phyloP scores from a whole-genome alignment of 2,888 invertebrate species.

The Steinernema hermaphroditum region DNA sequence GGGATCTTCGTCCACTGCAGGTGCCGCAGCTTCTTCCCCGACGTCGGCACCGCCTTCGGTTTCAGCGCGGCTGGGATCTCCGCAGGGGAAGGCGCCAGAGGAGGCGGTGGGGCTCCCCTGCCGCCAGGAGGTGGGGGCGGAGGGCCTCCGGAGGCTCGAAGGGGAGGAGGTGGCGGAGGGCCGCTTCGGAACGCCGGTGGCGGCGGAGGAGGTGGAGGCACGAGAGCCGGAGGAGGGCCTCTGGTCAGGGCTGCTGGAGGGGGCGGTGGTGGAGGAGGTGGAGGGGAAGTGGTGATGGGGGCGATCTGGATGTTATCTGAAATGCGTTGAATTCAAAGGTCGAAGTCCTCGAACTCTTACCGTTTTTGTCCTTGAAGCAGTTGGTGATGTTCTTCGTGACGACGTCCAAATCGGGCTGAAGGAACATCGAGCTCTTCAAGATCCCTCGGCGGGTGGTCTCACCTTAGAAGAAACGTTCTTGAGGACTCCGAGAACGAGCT shows the following conservation, averaged over 20 bases:
- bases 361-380: conserved; percentile 15
- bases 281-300: background rate
- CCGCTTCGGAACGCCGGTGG: conserved; percentile 22
- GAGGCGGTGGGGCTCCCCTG: conserved; percentile 37
- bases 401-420: conserved; percentile 13
- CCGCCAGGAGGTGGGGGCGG: conserved; percentile 40
- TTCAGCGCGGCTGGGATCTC: conserved; percentile 72
- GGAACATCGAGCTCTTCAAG: background rate
- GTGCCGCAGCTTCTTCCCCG: conserved; percentile 94
- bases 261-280: background rate
- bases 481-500: conserved; percentile 15
- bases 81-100: conserved; percentile 38
- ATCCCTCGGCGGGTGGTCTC: too few species aligned
- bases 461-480: conserved; percentile 10
- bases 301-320: background rate
- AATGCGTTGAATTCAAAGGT: background rate
- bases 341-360: background rate
- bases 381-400: background rate
- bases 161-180: conserved; percentile 48
- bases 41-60: conserved; percentile 87
- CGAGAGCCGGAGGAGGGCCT: too few species aligned
- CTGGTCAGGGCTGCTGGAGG: background rate
- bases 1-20: conserved; percentile 98
- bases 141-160: conserved; percentile 67
- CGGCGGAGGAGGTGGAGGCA: conserved; percentile 40